These are phyloP conservation scores for Diplodus puntazzo DNA, from an alignment of 2,797 vertebrate genomes.

Conservation along the genomic window DNA sequence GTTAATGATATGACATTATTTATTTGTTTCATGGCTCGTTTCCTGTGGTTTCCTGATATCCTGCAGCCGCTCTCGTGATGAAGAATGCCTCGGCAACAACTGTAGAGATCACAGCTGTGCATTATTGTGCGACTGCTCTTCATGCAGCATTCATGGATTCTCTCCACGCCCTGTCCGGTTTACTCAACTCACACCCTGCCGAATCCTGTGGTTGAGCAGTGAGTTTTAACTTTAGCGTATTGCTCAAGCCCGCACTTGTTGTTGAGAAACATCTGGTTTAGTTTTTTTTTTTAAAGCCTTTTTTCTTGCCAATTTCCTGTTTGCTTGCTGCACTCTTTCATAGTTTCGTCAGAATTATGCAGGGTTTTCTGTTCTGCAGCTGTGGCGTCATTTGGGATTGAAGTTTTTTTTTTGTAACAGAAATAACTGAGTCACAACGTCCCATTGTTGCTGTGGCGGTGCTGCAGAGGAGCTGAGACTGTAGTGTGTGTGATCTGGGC, in stretches of 20 bases:
- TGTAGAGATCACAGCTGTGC: slow-evolving; percentile 47
- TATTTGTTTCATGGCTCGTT: neutral
- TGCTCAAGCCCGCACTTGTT: neutral
- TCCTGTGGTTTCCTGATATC: slow-evolving; percentile 14
- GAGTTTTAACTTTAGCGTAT: slow-evolving; percentile 13
- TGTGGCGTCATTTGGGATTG: slow-evolving; percentile 24
- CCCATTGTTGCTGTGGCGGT: slow-evolving; percentile 38
- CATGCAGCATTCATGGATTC: slow-evolving; percentile 63
- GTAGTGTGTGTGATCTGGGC: slow-evolving; percentile 54
- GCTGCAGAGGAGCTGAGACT: slow-evolving; percentile 54
- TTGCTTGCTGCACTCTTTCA: neutral
- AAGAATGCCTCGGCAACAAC: slow-evolving; percentile 32
- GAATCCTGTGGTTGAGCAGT: neutral
- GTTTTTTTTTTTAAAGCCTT: neutral
- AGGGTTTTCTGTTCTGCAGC: slow-evolving; percentile 22
- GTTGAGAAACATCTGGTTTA: slow-evolving; percentile 33
- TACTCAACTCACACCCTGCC: slow-evolving; percentile 18
- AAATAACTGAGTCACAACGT: slow-evolving; percentile 12
- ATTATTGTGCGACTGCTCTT: slow-evolving; percentile 48
- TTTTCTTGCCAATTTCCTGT: neutral
- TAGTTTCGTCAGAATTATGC: slow-evolving; percentile 44
- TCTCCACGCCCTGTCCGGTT: slow-evolving; percentile 26
- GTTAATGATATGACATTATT: neutral
- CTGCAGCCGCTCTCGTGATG: slow-evolving; percentile 30
- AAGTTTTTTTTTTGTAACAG: neutral